Percentiles rank a stretch among this genome's conserved stretches.
phyloP scores from a whole-genome alignment of 1,140 invertebrate genomes.

The Pogonomyrmex californicus region DNA sequence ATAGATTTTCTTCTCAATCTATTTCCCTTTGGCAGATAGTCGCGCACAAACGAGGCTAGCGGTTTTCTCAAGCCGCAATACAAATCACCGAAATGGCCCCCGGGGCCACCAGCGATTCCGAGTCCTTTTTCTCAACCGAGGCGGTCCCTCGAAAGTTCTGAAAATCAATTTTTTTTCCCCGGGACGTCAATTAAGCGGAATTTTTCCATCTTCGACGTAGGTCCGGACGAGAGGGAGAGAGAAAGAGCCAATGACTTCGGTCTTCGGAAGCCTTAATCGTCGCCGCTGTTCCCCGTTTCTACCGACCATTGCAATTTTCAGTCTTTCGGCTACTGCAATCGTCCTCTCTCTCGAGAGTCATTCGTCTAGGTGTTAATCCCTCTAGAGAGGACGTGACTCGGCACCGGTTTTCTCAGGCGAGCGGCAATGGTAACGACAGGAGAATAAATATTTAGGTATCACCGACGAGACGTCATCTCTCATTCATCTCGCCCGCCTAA shows the following conservation, averaged over 20 bases:
- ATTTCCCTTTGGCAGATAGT: slow-evolving; percentile 41
- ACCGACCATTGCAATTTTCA: slow-evolving; percentile 45
- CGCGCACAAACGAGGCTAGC: slow-evolving; percentile 43
- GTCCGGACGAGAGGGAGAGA: slow-evolving; percentile 29
- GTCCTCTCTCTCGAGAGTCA: slow-evolving; percentile 26
- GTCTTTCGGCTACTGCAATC: slow-evolving; percentile 42
- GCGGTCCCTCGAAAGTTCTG: slow-evolving; percentile 62
- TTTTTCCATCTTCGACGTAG: slow-evolving; percentile 74
- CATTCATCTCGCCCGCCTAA: slow-evolving; percentile 33
- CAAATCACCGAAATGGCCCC: slow-evolving; percentile 50
- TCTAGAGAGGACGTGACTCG: slow-evolving; percentile 63
- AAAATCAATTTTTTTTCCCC: slow-evolving; percentile 74
- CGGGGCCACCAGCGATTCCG: slow-evolving; percentile 58
- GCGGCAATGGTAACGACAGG: slow-evolving; percentile 48
- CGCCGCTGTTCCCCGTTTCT: slow-evolving; percentile 41
- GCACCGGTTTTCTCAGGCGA: slow-evolving; percentile 31
- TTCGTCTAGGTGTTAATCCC: slow-evolving; percentile 60
- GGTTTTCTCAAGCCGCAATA: slow-evolving; percentile 44
- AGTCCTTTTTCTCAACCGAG: slow-evolving; percentile 58
- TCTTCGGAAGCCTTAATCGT: slow-evolving; percentile 67
- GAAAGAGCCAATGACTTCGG: slow-evolving; percentile 16
- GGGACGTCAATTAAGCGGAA: slow-evolving; percentile 71
- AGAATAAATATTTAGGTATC: slow-evolving; percentile 65
- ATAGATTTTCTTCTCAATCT: slow-evolving; percentile 29
- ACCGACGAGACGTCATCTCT: slow-evolving; percentile 35